Evolutionary conservation across 2,113 vertebrate species (phyloP).

Genomic region (Pelusios castaneus): DNA sequence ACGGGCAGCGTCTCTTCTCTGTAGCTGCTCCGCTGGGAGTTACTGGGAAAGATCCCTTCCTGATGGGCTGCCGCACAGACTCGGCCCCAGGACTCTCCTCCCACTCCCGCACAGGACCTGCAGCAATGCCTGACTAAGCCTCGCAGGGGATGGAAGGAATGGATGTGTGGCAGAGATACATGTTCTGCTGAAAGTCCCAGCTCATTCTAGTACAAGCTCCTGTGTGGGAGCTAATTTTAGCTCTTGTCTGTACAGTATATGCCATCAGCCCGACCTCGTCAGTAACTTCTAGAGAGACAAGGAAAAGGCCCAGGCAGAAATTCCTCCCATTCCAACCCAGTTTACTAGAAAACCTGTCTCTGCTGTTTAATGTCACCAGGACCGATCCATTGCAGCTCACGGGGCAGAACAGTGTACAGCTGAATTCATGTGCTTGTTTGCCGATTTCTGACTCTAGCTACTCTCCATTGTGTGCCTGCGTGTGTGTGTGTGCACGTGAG

Average conservation of each 20-base stretch:
- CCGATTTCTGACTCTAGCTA: neutral
- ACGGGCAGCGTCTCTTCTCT: neutral
- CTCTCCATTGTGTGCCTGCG: neutral
- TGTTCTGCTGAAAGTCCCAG: neutral
- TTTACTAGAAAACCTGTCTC: neutral
- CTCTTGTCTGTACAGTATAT: accelerated
- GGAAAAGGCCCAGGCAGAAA: neutral
- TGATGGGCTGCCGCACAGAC: neutral
- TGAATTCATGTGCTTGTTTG: neutral
- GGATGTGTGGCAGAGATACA: neutral
- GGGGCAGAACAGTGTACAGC: neutral
- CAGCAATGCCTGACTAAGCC: neutral
- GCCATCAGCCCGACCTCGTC: neutral
- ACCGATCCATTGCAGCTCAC: accelerated
- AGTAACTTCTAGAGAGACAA: neutral
- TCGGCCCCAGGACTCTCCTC: neutral
- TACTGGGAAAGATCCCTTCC: neutral
- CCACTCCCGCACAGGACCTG: neutral
- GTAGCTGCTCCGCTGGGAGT: neutral
- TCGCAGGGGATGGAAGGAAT: neutral
- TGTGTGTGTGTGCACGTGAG: neutral
- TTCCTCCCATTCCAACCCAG: accelerated
- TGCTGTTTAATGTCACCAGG: accelerated
- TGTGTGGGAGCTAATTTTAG: accelerated
- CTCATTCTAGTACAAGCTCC: neutral